A percentile compares a stretch with the other conserved stretches of the same genome.
These are phyloP conservation scores for Alouatta palliata DNA, from an alignment of 2,113 vertebrate genomes.

Conservation along the genomic window DNA sequence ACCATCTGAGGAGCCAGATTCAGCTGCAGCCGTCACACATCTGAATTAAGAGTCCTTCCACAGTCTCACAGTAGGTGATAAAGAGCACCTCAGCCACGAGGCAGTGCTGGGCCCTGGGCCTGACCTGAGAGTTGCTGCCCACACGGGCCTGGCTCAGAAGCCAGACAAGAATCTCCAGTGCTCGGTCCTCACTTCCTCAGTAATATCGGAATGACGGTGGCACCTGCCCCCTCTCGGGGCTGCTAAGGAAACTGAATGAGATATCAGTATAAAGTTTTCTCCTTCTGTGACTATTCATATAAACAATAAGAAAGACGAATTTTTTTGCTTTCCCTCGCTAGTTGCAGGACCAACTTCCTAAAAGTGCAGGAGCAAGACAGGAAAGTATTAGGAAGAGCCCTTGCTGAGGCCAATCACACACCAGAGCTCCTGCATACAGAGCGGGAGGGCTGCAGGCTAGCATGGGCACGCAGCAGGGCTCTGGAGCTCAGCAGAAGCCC, in stretches of 20 bases:
- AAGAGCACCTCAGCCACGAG: not conserved
- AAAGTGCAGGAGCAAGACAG: not conserved
- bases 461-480: not conserved
- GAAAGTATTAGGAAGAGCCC: not conserved
- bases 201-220: fast-evolving
- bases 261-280: fast-evolving
- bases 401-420: not conserved
- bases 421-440: fast-evolving
- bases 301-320: not conserved
- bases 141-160: not conserved
- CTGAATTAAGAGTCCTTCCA: not conserved
- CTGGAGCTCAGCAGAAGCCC: not conserved
- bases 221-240: not conserved
- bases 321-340: not conserved
- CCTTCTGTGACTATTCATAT: not conserved
- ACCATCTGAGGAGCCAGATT: too few relatives aligned
- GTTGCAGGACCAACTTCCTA: not conserved
- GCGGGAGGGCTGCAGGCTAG: not conserved
- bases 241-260: not conserved
- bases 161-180: too few relatives aligned
- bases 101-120: not conserved
- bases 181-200: not conserved
- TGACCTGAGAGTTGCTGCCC: too few relatives aligned
- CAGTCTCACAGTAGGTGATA: not conserved
- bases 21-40: fast-evolving